Conservation (phyloP, 2,888 invertebrate species). For the Spilarctia lutea region DNA sequence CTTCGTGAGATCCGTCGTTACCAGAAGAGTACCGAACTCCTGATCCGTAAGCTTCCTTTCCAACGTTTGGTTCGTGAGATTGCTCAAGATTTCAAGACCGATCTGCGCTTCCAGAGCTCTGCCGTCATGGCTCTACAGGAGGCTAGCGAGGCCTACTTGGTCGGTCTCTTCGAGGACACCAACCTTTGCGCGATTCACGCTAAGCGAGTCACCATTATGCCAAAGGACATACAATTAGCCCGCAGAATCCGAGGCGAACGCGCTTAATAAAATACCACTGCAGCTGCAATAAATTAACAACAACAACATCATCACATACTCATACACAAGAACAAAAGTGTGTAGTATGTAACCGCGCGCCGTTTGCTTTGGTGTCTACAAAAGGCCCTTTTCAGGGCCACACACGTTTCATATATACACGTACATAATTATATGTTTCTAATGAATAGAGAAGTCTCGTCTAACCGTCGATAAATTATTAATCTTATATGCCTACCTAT, state of each 20-base stretch:
- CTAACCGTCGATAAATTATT: no score
- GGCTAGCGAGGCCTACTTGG: conserved; percentile 96
- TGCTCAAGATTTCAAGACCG: conserved; percentile 82
- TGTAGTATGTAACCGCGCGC: no score
- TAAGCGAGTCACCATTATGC: no score
- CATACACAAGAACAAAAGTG: no score
- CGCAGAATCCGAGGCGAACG: conserved; percentile 98
- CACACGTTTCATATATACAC: neutral
- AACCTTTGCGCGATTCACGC: no score
- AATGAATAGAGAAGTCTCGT: no score
- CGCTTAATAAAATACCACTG: conserved; percentile 62
- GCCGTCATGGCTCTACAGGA: no score
- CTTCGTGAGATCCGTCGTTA: conserved; percentile 98
- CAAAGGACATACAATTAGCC: conserved; percentile 90
- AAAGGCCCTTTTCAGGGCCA: neutral
- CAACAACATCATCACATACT: no score
- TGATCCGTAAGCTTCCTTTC: conserved; percentile 98
- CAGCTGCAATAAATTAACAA: no score
- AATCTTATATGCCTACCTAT: no score
- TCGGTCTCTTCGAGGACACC: conserved; percentile 87
- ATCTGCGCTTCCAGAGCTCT: conserved; percentile 98
- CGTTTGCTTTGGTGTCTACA: neutral
- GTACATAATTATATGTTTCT: no score
- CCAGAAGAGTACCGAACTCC: conserved; percentile 97
- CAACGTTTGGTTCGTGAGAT: conserved; percentile 86